Evolutionary conservation across 2,888 invertebrate species (phyloP), one percentile per base, ranked within the genome.

Genomic region (Dynastes grantii): DNA sequence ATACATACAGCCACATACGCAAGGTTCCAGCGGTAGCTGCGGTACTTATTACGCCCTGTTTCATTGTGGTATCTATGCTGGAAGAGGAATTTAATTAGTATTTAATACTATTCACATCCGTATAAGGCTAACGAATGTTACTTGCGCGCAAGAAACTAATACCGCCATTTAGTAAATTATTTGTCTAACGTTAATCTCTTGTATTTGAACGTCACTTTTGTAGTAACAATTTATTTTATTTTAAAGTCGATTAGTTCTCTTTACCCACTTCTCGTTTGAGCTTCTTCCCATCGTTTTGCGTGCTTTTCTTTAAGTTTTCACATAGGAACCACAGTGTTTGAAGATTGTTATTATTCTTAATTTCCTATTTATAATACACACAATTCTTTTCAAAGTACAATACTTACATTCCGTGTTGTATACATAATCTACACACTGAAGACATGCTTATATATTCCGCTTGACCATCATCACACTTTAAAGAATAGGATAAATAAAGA

Each of bases 61-160:
- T 68, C 49, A 68, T 68, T 51, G 51, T 13, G 29, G 27, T n/a
- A 40, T 37, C 40, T 40, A 6, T 37, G 22, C 22, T 9, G 22
- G 45, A 40, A 67, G 64, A 64, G 64, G 64, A 64, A 64, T 64
- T 37, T 32, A 64, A 64, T 64, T 64, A 64, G 64, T 64, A 64
- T 8, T n/a, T 64, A 64, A 16, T 37, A 37, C 16, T 64, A 64
- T 58, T 55, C 13, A 16, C n/a, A 22, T 58, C 55, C 55, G 55
- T 58, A 58, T 58, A 58, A 22, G 55, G 55, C n/a, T 58, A 58
- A 58, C 55, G 8, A 22, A 58, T 58, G 55, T 58, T 22, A 8
- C 22, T 22, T 22, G 55, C 22, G 55, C 22, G 22, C 55, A 22
- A 22, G 16, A 58, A 58, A 58, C 22, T 58, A 22, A 58, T 58